These are phyloP conservation scores for Lichenostomus cassidix DNA, from an alignment of 2,113 vertebrate species.

Conservation along the genomic window DNA sequence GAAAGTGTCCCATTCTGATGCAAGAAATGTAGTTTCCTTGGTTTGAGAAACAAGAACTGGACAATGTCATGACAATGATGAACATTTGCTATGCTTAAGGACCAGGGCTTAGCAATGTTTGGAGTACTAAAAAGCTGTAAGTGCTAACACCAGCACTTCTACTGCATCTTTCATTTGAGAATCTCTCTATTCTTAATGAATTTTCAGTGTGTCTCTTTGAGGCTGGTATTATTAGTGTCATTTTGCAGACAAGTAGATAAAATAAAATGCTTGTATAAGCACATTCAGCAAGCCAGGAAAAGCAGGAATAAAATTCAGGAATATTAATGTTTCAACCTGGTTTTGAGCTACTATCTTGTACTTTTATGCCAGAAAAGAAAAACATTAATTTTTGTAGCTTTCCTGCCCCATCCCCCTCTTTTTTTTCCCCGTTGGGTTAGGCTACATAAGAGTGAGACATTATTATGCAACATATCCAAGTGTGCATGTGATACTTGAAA, in stretches of 20 bases:
- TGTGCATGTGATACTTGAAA: conserved; percentile 58
- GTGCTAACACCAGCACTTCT: conserved; percentile 16
- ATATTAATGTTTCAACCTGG: background rate
- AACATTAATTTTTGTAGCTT: background rate
- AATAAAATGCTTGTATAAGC: conserved; percentile 41
- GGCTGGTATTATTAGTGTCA: conserved; percentile 35
- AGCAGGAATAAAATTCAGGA: conserved; percentile 9
- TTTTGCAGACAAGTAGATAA: conserved; percentile 49
- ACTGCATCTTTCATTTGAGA: background rate
- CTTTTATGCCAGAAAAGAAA: background rate
- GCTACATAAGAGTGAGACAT: conserved; percentile 29
- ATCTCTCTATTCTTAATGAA: conserved; percentile 29
- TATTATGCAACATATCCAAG: conserved; percentile 54
- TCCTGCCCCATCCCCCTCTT: background rate
- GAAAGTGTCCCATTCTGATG: background rate
- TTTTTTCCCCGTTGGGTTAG: background rate
- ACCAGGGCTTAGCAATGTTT: background rate
- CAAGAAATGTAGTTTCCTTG: background rate
- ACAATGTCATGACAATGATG: conserved; percentile 12
- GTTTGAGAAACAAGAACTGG: background rate
- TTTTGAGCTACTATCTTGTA: background rate
- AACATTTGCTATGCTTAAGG: background rate
- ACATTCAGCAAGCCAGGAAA: background rate
- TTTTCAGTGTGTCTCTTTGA: conserved; percentile 1
- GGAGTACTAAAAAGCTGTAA: conserved; percentile 22